Evolutionary conservation across 1,140 invertebrate species (phyloP), one percentile per base, ranked within the genome.

Genomic region (Halesus radiatus): DNA sequence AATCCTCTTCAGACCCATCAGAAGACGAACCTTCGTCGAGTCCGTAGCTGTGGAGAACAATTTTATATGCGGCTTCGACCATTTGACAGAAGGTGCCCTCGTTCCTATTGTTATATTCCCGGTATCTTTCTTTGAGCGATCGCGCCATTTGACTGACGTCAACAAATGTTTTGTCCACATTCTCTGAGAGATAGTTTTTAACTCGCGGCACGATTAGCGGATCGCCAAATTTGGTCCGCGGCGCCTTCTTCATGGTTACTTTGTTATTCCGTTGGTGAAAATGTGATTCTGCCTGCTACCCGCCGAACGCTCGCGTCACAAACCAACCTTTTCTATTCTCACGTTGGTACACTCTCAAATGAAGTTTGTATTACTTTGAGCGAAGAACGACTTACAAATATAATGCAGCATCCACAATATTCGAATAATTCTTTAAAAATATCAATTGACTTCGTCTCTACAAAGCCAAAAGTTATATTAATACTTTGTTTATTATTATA

Each of bases 71-170:
- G 88, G 84, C 83, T 86, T 89, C 92, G 81, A 95, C 93, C 85
- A 92, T 88, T 76, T 90, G 88, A 85, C 91, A 91, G 86, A 95
- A 95, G 26, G 93, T 90, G 64, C 86, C 90, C 66, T 92, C 90
- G 86, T 94, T 94, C 84, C 92, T 93, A 84, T 91, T 91, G 66
- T 89, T 90, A 87, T 95, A 95, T 83, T 95, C 94, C 20, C 91
- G 90, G 86, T 93, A 94, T 83, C 91, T 91, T 84, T 90, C 91
- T 89, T 93, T 93, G 37, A 95, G 89, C 83, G 91, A 89, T 85
- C 93, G 92, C 83, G 93, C 93, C 93, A 95, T 94, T 85, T 92
- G 91, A 83, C 92, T 91, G 37, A 94, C 92, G 90, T 95, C 93
- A 74, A 95, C 91, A 83, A 92, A 94, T 1, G 92, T 92, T 85